phyloP scores from a whole-genome alignment of 2,888 invertebrate genomes.

The Oscheius sp. region DNA sequence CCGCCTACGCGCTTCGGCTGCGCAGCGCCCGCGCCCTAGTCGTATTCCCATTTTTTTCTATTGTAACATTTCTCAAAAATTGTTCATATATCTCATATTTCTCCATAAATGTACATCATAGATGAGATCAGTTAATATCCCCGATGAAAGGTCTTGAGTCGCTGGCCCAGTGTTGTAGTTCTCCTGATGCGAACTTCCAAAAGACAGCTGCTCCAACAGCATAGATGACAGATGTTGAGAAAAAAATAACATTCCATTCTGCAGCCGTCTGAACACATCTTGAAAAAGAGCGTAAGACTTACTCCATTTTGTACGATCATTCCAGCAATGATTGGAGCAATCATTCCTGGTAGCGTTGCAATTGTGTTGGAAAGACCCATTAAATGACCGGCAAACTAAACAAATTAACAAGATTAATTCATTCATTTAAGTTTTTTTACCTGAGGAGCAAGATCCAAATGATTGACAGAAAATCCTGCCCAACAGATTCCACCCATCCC shows the following conservation, averaged over 20 bases:
- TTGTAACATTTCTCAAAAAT: slow-evolving; percentile 22
- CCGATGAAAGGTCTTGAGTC: slow-evolving; percentile 54
- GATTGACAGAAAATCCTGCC: slow-evolving; percentile 84
- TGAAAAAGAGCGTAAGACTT: slow-evolving; percentile 44
- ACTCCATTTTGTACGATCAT: slow-evolving; percentile 82
- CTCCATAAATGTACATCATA: slow-evolving; percentile 22
- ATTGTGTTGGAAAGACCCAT: slow-evolving; percentile 92
- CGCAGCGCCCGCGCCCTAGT: slow-evolving; percentile 31
- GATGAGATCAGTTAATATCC: slow-evolving; percentile 43
- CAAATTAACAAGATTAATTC: slow-evolving; percentile 1
- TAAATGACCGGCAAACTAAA: slow-evolving; percentile 82
- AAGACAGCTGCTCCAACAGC: slow-evolving; percentile 85
- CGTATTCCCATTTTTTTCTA: slow-evolving; percentile 10
- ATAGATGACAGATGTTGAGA: slow-evolving; percentile 84
- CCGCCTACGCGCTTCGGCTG: slow-evolving; percentile 31
- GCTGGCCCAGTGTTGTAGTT: slow-evolving; percentile 81
- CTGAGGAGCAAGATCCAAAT: slow-evolving; percentile 88
- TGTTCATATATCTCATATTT: slow-evolving; percentile 28
- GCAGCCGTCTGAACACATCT: slow-evolving; percentile 76
- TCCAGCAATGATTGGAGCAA: slow-evolving; percentile 86
- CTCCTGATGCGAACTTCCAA: slow-evolving; percentile 83
- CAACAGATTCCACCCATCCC: slow-evolving; percentile 89
- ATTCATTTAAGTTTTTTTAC: slow-evolving; percentile 47
- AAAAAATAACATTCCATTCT: slow-evolving; percentile 88
- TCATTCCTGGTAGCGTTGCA: slow-evolving; percentile 88